Base-by-base conservation (phyloP, 2,888 invertebrate species). In the Mythimna loreyi region DNA sequence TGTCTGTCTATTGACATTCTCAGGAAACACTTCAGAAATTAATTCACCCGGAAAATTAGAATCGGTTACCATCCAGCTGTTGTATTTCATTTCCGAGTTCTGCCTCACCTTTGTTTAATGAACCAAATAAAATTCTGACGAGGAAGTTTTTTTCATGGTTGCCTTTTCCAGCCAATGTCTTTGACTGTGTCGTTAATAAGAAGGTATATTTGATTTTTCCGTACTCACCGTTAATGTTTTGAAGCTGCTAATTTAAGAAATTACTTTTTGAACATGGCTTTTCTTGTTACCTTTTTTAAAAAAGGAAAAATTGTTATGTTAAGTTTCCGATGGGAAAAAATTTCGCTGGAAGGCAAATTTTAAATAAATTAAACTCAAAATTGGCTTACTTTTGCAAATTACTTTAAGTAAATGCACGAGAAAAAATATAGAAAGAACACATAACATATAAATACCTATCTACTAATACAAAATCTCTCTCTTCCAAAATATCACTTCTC, bases 31-130 rank as follows among this genome's bases (percentile, higher is more conserved):
- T 68, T 77, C 67, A n/a, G 75, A 79, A 85, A 86, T 85, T 87
- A 88, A 89, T 89, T 90, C 88, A 70, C 58, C 81, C 84, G 85
- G 86, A 88, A 91, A 92, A 92, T 90, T 83, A 85, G 89, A 86
- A 88, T 88, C 85, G 74, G 87, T 85, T 86, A 83, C 84, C 82
- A 76, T 74, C 75, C 82, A 73, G 77, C 78, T 76, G 78, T 81
- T 82, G 84, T 88, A 85, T 87, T 90, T 87, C 83, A 85, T 86
- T 85, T 77, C 78, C 68, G 76, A 83, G 70, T 78, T 75, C 71
- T 67, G 66, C 72, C 82, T 79, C 75, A 87, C 85, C 86, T 89
- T 86, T 90, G 87, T 87, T 86, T 83, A 91, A 90, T 90, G 90
- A 90, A 90, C 87, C 90, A 81, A 87, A 87, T 86, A 84, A 85